These are phyloP conservation scores for Bufo bufo DNA, from an alignment of 2,113 vertebrate genomes.

Conservation along the genomic window DNA sequence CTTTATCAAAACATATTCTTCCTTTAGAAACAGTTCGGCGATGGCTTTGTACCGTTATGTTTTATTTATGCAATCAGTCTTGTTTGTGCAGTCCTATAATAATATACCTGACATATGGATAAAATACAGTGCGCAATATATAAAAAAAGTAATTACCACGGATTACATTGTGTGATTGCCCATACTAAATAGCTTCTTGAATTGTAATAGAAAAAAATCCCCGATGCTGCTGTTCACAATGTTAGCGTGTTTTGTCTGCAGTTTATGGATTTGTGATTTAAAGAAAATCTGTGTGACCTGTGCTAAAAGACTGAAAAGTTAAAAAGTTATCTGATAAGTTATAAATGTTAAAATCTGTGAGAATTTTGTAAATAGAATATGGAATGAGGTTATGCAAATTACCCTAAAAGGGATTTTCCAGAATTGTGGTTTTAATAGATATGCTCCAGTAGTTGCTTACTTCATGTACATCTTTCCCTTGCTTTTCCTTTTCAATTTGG, in stretches of 20 bases:
- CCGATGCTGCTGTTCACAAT: background rate
- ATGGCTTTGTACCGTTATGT: slow-evolving; percentile 4
- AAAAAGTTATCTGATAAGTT: no score
- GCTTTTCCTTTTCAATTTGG: no score
- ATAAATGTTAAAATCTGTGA: no score
- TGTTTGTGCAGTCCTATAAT: slow-evolving; percentile 18
- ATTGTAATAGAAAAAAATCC: background rate
- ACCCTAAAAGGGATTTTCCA: no score
- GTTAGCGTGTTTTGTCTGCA: background rate
- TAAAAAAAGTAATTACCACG: slow-evolving; percentile 18
- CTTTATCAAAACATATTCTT: slow-evolving; percentile 15
- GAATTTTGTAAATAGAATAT: no score
- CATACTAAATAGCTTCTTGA: background rate
- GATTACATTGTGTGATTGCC: slow-evolving; percentile 16
- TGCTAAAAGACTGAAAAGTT: no score
- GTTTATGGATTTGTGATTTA: background rate
- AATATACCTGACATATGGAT: slow-evolving; percentile 31
- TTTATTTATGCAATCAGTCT: slow-evolving; percentile 44
- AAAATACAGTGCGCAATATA: background rate
- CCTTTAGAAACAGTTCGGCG: background rate
- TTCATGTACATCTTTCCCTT: no score
- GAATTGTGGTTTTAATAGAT: no score
- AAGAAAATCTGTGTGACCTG: background rate
- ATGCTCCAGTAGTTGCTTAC: no score
- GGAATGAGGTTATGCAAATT: no score